A percentile compares a stretch with the other conserved stretches of the same genome.
These are phyloP conservation scores for Rhyacichthys aspro DNA, from an alignment of 2,797 vertebrate species.

Conservation along the genomic window DNA sequence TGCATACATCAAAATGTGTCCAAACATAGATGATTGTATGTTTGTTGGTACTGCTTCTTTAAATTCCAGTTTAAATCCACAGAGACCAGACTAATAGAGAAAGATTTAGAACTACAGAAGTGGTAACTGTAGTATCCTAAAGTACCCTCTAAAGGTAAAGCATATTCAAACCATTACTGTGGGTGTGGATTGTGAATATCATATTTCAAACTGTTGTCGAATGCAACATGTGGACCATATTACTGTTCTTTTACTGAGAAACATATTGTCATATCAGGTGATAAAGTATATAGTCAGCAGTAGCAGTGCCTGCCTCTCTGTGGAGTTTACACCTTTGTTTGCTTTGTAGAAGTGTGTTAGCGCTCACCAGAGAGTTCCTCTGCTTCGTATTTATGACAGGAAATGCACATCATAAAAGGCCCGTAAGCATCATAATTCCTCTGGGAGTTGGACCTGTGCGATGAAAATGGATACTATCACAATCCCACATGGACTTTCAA, in stretches of 20 bases:
- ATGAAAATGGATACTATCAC: slow-evolving; percentile 42
- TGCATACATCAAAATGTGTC: no score
- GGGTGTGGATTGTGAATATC: no score
- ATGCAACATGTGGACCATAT: neutral
- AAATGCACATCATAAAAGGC: slow-evolving; percentile 77
- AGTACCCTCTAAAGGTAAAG: no score
- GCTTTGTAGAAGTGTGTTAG: slow-evolving; percentile 67
- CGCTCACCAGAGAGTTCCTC: slow-evolving; percentile 62
- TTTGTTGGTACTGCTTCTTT: no score
- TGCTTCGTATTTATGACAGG: slow-evolving; percentile 77
- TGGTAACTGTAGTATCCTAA: no score
- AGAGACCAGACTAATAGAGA: no score
- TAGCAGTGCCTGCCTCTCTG: slow-evolving; percentile 6
- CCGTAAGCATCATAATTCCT: slow-evolving; percentile 59
- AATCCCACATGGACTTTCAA: slow-evolving; percentile 41
- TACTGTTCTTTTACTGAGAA: neutral
- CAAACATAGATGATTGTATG: no score
- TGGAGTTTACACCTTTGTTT: slow-evolving; percentile 65
- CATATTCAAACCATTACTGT: no score
- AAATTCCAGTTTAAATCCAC: no score
- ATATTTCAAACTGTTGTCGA: neutral
- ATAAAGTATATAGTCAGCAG: slow-evolving; percentile 1
- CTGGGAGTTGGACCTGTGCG: slow-evolving; percentile 50
- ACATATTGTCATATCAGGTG: neutral
- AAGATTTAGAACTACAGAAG: no score